Conservation (phyloP, 2,888 invertebrate species). For the Pterostichus madidus region DNA sequence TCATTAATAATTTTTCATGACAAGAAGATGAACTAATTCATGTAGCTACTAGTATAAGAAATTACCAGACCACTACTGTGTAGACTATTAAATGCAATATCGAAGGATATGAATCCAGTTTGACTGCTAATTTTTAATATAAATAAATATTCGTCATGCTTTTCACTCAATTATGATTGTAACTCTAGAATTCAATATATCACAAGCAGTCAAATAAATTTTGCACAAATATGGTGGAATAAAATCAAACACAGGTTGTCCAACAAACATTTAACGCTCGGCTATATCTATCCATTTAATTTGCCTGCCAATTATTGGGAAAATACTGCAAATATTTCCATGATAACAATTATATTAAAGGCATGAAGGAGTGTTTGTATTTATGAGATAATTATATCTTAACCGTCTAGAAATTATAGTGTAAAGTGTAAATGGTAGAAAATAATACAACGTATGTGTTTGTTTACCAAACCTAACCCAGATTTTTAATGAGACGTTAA, state of each 20-base stretch:
- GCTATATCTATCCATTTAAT: background rate
- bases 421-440: slow-evolving; percentile 19
- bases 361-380: slow-evolving; percentile 28
- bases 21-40: no score
- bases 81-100: no score
- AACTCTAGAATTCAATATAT: no score
- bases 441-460: slow-evolving; percentile 39
- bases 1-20: no score
- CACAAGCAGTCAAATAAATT: no score
- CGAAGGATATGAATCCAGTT: no score
- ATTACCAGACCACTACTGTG: no score
- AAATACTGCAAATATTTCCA: slow-evolving; percentile 9
- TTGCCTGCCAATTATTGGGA: background rate
- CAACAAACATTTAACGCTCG: no score
- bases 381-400: slow-evolving; percentile 31
- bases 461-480: slow-evolving; percentile 27
- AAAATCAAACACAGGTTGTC: background rate
- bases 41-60: no score
- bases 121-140: no score
- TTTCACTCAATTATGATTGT: no score
- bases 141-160: no score
- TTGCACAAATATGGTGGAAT: background rate
- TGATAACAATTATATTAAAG: background rate
- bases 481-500: slow-evolving; percentile 20
- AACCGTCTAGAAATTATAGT: slow-evolving; percentile 7